Percentiles rank a stretch among this genome's conserved stretches.
These are phyloP conservation scores for Eueremaeus valkanovi DNA, from an alignment of 2,888 invertebrate species.

Conservation along the genomic window DNA sequence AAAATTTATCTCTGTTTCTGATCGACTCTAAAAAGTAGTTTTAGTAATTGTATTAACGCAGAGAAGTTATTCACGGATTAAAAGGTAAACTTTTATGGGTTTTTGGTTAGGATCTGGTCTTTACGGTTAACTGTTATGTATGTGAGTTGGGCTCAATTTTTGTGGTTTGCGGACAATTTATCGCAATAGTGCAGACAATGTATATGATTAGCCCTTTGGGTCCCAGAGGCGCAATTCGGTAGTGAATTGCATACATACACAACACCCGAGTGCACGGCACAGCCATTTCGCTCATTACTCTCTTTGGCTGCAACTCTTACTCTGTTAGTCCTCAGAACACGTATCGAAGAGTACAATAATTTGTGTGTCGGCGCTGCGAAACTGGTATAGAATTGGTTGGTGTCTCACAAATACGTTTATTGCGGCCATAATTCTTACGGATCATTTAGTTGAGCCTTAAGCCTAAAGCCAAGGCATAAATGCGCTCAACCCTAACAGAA, in stretches of 20 bases:
- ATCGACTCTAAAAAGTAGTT: too few species aligned
- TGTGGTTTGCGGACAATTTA: conserved; percentile 22
- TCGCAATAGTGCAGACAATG: not conserved
- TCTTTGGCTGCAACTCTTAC: not conserved
- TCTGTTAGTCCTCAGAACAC: not conserved
- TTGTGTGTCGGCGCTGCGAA: not conserved
- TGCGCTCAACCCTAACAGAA: conserved; percentile 25
- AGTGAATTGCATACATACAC: conserved; percentile 16
- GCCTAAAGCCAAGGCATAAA: not conserved
- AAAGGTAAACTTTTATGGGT: not conserved
- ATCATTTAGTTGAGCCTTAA: conserved; percentile 5
- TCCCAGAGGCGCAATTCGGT: conserved; percentile 3
- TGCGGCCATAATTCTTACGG: conserved; percentile 27
- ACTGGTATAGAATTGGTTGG: not conserved
- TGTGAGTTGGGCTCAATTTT: not conserved
- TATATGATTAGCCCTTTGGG: not conserved
- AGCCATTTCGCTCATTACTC: conserved; percentile 26
- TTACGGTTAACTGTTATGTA: not conserved
- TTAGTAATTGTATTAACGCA: too few species aligned
- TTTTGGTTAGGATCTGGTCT: not conserved
- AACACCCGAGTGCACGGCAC: not conserved
- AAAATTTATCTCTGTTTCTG: not conserved
- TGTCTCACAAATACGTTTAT: not conserved
- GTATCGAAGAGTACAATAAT: not conserved
- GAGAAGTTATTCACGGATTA: not conserved